phyloP scores from a whole-genome alignment of 2,113 vertebrate species.

The Neomonachus schauinslandi region DNA sequence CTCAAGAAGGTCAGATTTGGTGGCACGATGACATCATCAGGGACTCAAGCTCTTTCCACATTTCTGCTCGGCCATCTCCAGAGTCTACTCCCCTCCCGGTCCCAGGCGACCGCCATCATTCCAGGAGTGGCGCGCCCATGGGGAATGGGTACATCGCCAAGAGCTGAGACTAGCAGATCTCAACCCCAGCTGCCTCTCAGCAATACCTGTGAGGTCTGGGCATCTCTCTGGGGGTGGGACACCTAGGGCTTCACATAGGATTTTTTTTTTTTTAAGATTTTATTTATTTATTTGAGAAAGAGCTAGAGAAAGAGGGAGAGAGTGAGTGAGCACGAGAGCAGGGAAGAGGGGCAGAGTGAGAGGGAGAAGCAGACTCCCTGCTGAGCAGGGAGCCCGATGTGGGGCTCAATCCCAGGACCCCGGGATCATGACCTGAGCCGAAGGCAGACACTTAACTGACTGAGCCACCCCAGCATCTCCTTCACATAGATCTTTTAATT shows the following conservation, averaged over 20 bases:
- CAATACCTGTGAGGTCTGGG: not conserved
- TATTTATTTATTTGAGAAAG: too few relatives aligned
- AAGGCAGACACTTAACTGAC: too few relatives aligned
- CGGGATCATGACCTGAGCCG: too few relatives aligned
- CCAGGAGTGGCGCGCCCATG: not conserved
- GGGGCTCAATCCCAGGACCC: too few relatives aligned
- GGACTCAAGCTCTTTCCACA: not conserved
- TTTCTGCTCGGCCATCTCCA: not conserved
- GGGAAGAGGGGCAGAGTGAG: too few relatives aligned
- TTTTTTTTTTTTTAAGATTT: too few relatives aligned
- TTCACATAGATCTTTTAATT: not conserved
- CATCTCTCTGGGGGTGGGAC: not conserved
- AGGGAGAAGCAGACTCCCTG: too few relatives aligned
- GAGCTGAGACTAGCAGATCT: not conserved
- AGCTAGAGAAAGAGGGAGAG: too few relatives aligned
- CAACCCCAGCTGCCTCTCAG: not conserved
- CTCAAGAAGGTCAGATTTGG: not conserved
- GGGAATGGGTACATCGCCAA: not conserved
- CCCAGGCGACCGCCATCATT: not conserved
- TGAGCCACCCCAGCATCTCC: too few relatives aligned
- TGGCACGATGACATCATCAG: not conserved
- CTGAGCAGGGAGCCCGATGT: too few relatives aligned
- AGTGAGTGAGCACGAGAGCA: too few relatives aligned
- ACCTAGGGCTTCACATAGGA: not conserved
- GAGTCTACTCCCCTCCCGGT: not conserved